These are phyloP conservation scores for Tribolium freemani DNA, from an alignment of 2,888 invertebrate species.

Conservation along the genomic window DNA sequence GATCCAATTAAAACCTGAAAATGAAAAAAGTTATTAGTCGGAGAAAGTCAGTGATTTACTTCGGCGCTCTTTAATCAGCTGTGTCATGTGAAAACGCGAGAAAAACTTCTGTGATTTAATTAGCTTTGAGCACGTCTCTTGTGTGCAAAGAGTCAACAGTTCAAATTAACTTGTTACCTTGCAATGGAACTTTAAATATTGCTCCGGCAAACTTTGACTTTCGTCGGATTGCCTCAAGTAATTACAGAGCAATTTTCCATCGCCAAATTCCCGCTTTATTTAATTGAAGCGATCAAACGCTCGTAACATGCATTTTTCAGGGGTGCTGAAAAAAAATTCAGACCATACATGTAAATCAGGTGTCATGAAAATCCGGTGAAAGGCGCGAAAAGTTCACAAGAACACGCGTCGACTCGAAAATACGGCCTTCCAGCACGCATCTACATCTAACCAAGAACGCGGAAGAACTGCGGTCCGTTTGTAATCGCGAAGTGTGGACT, in stretches of 20 bases:
- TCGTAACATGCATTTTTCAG: not conserved
- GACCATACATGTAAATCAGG: slow-evolving; percentile 1
- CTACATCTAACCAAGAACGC: slow-evolving; percentile 55
- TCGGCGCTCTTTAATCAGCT: slow-evolving; percentile 27
- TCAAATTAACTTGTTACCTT: slow-evolving; percentile 38
- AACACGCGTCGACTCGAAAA: slow-evolving; percentile 33
- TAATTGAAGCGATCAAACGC: not conserved
- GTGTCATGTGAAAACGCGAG: slow-evolving; percentile 28
- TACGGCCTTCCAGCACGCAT: slow-evolving; percentile 35
- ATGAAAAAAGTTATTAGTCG: slow-evolving; percentile 12
- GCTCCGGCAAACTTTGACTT: not conserved
- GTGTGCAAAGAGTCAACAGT: slow-evolving; percentile 30
- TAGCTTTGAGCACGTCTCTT: slow-evolving; percentile 29
- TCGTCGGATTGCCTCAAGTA: not conserved
- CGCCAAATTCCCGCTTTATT: not conserved
- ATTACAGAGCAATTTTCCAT: not conserved
- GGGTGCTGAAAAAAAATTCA: not conserved
- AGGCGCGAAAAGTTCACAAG: slow-evolving; percentile 10
- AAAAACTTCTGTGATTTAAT: slow-evolving; percentile 33
- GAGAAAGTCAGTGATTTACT: not conserved
- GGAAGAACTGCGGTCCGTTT: slow-evolving; percentile 59
- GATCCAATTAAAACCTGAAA: slow-evolving; percentile 11
- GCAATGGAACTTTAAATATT: slow-evolving; percentile 27
- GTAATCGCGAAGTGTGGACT: slow-evolving; percentile 46
- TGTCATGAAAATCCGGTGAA: not conserved